Base-by-base conservation (phyloP, 1,140 invertebrate species). In the Apis cerana region DNA sequence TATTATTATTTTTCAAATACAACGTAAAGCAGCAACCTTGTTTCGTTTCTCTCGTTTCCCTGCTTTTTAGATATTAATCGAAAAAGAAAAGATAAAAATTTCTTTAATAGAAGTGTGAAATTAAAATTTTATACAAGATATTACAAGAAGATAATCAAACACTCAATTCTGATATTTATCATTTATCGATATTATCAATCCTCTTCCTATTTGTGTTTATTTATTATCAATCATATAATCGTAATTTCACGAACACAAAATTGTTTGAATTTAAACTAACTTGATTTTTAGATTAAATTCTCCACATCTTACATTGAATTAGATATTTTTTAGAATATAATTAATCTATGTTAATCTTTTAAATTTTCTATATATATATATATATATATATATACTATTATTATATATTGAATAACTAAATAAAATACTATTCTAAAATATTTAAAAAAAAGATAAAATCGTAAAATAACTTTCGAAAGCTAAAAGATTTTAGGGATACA, bases 1-100 rank as follows among this genome's bases (percentile, higher is more conserved):
- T 82, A 82, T 65, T 82, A 70, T 78, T 82, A 82, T 78, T 82
- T 43, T 70, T 70, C 62, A 75, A 70, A 70, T 54, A 33, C 17
- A 9, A 54, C 9, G 27, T 21, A 17, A 52, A 75, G n/a, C 50
- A 33, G 48, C 56, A 61, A 50, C 27, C 62, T 67, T 48, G 19
- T 33, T 62, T 17, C 3, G 5, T 23, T 33, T 19, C 54, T 48
- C 23, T 48, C 23, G 27, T 10, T 50, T 23, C n/a, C 7, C 43
- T 23, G n/a, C 11, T 21, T 11, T 21, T 23, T 59, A 48, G 59
- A 74, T 33, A n/a, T 27, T 56, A 50, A 48, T 7, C 21, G 10
- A 58, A 15, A 23, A 21, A 11, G 21, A 0, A 19, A 56, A 27
- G 1, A 48, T 7, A 52, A 70, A 5, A 43, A 43, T 43, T 21